These are phyloP conservation scores for Zhuqinia jingwanae DNA, from an alignment of 2,888 invertebrate genomes.

Conservation along the genomic window DNA sequence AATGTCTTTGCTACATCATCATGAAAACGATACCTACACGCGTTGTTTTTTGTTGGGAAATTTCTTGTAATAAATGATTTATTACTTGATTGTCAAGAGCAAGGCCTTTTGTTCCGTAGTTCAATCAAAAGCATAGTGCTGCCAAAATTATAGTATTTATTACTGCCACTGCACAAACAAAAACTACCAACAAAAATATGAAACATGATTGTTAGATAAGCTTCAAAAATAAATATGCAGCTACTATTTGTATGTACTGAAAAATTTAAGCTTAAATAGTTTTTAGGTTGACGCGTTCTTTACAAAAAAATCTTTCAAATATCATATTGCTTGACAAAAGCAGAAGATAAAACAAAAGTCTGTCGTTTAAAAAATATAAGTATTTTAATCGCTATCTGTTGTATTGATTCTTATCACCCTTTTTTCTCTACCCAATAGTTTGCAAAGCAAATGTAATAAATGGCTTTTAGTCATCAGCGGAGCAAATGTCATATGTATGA, in stretches of 20 bases:
- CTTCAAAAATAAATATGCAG: no score
- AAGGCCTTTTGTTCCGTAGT: background rate
- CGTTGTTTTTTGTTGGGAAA: background rate
- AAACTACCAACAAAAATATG: background rate
- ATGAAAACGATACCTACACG: background rate
- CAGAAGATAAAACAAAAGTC: no score
- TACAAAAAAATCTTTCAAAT: no score
- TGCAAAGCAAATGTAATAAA: constrained; percentile 20
- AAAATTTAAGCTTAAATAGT: no score
- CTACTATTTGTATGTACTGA: no score
- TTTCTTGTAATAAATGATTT: background rate
- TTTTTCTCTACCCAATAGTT: background rate
- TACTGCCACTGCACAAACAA: background rate
- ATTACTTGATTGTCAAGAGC: constrained; percentile 1
- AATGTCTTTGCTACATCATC: background rate
- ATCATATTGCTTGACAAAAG: no score
- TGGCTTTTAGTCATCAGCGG: background rate
- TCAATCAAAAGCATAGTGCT: background rate
- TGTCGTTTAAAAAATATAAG: no score
- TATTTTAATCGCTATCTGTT: no score
- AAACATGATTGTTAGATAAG: background rate
- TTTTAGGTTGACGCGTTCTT: no score
- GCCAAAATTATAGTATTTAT: background rate
- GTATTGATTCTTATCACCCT: background rate
- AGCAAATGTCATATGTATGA: constrained; percentile 23